Percentiles rank a stretch among this genome's conserved stretches.
Conservation (phyloP, 1,140 invertebrate genomes). For the Thalassaphorura encarpata region DNA sequence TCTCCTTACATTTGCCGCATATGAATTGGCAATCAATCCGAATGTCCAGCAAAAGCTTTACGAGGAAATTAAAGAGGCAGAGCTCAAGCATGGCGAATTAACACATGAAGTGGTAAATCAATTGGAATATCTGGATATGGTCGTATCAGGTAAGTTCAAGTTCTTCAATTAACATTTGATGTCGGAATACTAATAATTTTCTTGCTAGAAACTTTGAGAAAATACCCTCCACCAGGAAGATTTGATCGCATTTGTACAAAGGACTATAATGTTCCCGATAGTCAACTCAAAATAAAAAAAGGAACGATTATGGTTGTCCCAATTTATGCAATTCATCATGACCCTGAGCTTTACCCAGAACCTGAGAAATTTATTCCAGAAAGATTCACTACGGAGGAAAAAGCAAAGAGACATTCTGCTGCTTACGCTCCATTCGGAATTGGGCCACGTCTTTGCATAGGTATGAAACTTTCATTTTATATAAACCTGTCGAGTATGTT, state of each 20-base stretch:
- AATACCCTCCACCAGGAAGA: conserved; percentile 41
- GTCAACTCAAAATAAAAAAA: conserved; percentile 49
- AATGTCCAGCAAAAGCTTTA: conserved; percentile 42
- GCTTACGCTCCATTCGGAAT: conserved; percentile 46
- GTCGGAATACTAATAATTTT: not conserved
- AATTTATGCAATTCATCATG: conserved; percentile 56
- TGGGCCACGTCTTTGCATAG: conserved; percentile 43
- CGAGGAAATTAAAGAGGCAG: conserved; percentile 33
- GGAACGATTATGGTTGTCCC: conserved; percentile 54
- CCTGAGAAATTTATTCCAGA: conserved; percentile 45
- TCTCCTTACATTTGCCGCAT: conserved; percentile 36
- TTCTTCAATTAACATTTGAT: not conserved
- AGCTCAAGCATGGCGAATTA: conserved; percentile 22
- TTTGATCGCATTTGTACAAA: conserved; percentile 39
- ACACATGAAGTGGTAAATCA: conserved; percentile 32
- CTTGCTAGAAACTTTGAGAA: conserved; percentile 42
- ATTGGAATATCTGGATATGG: conserved; percentile 35
- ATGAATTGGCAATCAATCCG: conserved; percentile 45
- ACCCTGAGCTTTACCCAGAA: conserved; percentile 53
- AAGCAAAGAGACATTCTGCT: conserved; percentile 40
- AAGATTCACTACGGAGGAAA: conserved; percentile 41
- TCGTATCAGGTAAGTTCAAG: conserved; percentile 17
- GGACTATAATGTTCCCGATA: conserved; percentile 42
- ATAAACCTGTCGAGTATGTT: too few relatives aligned
- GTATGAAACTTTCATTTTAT: conserved; percentile 38